These are phyloP conservation scores for Mus pahari DNA, from an alignment of 2,113 vertebrate species.

Conservation along the genomic window DNA sequence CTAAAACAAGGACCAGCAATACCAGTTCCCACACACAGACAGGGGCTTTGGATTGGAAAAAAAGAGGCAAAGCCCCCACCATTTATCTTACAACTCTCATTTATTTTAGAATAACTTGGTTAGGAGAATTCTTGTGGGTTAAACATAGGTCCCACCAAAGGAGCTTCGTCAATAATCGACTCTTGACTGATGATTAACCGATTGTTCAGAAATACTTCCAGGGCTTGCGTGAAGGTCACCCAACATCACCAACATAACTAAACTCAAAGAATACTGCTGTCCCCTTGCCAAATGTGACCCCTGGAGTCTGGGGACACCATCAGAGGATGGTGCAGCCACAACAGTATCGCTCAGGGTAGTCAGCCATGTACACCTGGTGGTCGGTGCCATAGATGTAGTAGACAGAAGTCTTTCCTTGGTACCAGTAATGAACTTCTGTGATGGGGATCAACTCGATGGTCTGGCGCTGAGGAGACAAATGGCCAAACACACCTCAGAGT, in stretches of 20 bases:
- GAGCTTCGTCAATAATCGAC: background rate
- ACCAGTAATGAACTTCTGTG: slow-evolving; percentile 88
- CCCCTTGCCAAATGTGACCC: accelerated
- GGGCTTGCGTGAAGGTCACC: background rate
- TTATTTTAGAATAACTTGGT: background rate
- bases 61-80: background rate
- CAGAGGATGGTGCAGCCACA: slow-evolving; percentile 77
- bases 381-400: slow-evolving; percentile 90
- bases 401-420: slow-evolving; percentile 85
- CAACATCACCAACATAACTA: accelerated
- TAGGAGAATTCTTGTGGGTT: background rate
- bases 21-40: accelerated
- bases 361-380: slow-evolving; percentile 85
- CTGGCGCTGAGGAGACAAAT: slow-evolving; percentile 87
- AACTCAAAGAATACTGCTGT: accelerated
- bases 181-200: background rate
- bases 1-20: background rate
- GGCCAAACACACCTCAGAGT: slow-evolving; percentile 7
- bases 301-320: background rate
- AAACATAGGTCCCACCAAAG: background rate
- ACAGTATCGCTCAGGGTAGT: slow-evolving; percentile 85
- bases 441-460: slow-evolving; percentile 91
- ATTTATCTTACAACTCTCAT: background rate
- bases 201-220: background rate
- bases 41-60: background rate